Base-by-base conservation (phyloP, 1,140 invertebrate genomes). In the Dreissena rostriformis region DNA sequence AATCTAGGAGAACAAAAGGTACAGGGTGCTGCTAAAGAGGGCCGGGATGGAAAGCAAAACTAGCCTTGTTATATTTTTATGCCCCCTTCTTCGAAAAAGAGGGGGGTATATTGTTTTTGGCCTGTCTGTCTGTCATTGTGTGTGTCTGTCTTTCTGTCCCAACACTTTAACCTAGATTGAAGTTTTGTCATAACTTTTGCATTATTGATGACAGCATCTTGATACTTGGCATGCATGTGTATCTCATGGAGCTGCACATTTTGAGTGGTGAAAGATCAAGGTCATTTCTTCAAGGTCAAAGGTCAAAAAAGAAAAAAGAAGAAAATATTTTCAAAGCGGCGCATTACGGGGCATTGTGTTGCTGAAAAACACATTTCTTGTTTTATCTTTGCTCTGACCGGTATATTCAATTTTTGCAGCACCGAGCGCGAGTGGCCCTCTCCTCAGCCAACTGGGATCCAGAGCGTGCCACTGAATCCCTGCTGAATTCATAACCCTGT, bases 401-500 rank as follows among this genome's bases (percentile, higher is more conserved):
- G 17, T 68, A 5, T 70, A 24, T 79, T 70, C 19, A 55, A 68
- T 76, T 11, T 68, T 83, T 84, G 71, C 82, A 84, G 82, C 65
- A 84, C 53, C 77, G 77, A 77, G 82, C 75, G 26, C 14, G 82
- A 24, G 74, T 76, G 51, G 82, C 82, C 17, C 52, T 84, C n/a
- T 84, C 82, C 7, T 63, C 82, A 19, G 15, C 26, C 0, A 77
- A 77, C 55, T 84, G 82, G 82, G 67, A 84, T 72, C 24, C 49
- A 0, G 74, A 70, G 51, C 57, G 67, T 22, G 82, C 82, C 1
- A 76, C 74, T 61, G 82, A 84, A 51, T 28, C 53, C 15, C 29
- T 84, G 49, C 12, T 84, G 29, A 75, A n/a, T 75, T 84, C 73
- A 53, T 84, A 84, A 78, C 73, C 72, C 68, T 78, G 75, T 84